phyloP scores from a whole-genome alignment of 2,797 vertebrate species.

The Rhabdophis nuchalis region DNA sequence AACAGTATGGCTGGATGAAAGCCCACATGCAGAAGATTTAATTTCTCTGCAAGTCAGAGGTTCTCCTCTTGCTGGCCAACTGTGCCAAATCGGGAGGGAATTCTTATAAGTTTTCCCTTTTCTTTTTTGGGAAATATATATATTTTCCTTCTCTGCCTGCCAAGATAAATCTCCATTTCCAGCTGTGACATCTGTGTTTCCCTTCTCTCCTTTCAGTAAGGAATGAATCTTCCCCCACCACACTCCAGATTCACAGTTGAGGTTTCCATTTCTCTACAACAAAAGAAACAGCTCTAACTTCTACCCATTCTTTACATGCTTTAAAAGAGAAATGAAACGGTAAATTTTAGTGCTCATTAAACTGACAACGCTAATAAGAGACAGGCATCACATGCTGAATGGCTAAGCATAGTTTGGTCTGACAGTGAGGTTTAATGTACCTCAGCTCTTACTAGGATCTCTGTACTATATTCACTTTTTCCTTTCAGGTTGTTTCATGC shows the following conservation, averaged over 20 bases:
- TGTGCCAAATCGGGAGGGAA: conserved; percentile 64
- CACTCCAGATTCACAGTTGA: conserved; percentile 65
- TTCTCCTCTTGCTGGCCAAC: conserved; percentile 61
- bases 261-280: conserved; percentile 65
- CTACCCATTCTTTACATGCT: conserved; percentile 61
- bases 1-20: conserved; percentile 45
- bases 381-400: conserved; percentile 26
- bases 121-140: conserved; percentile 66
- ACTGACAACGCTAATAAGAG: conserved; percentile 41
- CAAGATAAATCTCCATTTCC: conserved; percentile 73
- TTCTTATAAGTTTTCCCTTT: conserved; percentile 71
- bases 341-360: conserved; percentile 49
- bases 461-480: background rate
- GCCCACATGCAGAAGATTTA: conserved; percentile 48
- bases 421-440: background rate
- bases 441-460: background rate
- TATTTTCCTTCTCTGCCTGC: conserved; percentile 72
- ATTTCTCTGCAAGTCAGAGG: conserved; percentile 58
- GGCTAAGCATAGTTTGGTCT: conserved; percentile 15
- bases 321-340: conserved; percentile 46
- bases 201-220: conserved; percentile 65
- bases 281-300: conserved; percentile 57
- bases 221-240: conserved; percentile 65
- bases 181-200: conserved; percentile 72
- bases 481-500: background rate